These are phyloP conservation scores for Coelinius sp. DNA, from an alignment of 2,888 invertebrate species.

Conservation along the genomic window DNA sequence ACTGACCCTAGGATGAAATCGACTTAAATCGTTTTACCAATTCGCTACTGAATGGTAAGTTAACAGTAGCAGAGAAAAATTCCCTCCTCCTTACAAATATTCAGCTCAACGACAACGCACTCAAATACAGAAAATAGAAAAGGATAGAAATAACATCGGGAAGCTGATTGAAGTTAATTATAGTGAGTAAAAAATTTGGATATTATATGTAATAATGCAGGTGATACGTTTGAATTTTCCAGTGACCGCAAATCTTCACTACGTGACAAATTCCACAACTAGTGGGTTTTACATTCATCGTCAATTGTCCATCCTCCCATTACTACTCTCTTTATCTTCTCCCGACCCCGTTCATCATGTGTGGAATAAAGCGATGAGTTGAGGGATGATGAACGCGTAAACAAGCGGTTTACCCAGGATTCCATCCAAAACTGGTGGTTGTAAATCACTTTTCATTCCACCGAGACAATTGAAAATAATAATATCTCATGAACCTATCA, in stretches of 20 bases:
- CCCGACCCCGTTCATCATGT: neutral
- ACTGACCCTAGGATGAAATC: too few species aligned
- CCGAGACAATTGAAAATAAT: neutral
- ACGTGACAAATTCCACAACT: constrained; percentile 66
- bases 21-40: too few species aligned
- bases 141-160: neutral
- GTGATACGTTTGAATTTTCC: constrained; percentile 58
- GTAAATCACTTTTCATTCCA: neutral
- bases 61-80: neutral
- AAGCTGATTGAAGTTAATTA: constrained; percentile 6
- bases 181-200: neutral
- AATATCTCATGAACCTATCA: neutral
- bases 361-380: neutral
- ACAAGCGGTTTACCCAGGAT: constrained; percentile 14
- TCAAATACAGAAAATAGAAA: neutral
- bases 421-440: neutral
- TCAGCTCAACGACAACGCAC: neutral
- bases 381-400: constrained; percentile 23
- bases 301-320: constrained; percentile 7
- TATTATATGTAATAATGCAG: constrained; percentile 49
- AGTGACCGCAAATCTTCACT: constrained; percentile 66
- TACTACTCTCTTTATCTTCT: neutral
- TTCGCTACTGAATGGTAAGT: too few species aligned
- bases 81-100: neutral
- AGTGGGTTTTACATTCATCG: constrained; percentile 55